Conservation (phyloP, 2,888 invertebrate species). For the Eupithecia exiguata region DNA sequence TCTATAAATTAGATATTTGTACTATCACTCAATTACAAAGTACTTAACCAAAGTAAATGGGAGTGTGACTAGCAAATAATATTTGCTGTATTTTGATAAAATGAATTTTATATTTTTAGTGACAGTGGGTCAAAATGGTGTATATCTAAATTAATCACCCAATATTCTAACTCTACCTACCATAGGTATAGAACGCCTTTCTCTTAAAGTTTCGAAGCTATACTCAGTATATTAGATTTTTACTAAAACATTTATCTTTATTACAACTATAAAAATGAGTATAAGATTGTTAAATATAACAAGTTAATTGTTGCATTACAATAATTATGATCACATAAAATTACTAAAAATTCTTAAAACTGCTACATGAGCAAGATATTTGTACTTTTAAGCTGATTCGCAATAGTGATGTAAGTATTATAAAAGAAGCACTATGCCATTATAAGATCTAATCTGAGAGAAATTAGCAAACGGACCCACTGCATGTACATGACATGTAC, state of each 20-base stretch:
- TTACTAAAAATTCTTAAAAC: slow-evolving; percentile 69
- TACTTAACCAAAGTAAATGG: slow-evolving; percentile 78
- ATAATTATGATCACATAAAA: slow-evolving; percentile 61
- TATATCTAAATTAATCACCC: slow-evolving; percentile 56
- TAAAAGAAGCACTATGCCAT: slow-evolving; percentile 61
- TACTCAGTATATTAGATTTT: slow-evolving; percentile 63
- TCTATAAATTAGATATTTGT: slow-evolving; percentile 83
- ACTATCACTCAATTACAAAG: slow-evolving; percentile 83
- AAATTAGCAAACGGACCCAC: slow-evolving; percentile 67
- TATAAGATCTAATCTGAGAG: slow-evolving; percentile 65
- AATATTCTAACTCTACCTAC: slow-evolving; percentile 65
- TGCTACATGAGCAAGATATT: slow-evolving; percentile 80
- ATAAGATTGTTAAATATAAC: slow-evolving; percentile 64
- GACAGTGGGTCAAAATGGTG: slow-evolving; percentile 74
- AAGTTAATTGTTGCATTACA: slow-evolving; percentile 59
- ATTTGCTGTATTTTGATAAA: slow-evolving; percentile 75
- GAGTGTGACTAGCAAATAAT: slow-evolving; percentile 81
- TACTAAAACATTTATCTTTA: slow-evolving; percentile 62
- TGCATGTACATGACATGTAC: slow-evolving; percentile 57
- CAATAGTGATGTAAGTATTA: slow-evolving; percentile 54
- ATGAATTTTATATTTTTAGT: slow-evolving; percentile 65
- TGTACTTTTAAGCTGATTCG: slow-evolving; percentile 74
- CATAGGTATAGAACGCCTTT: slow-evolving; percentile 70
- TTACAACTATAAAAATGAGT: slow-evolving; percentile 72
- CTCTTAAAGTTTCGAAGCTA: slow-evolving; percentile 61